phyloP scores from a whole-genome alignment of 2,888 invertebrate species.

The Yponomeuta sedellus region DNA sequence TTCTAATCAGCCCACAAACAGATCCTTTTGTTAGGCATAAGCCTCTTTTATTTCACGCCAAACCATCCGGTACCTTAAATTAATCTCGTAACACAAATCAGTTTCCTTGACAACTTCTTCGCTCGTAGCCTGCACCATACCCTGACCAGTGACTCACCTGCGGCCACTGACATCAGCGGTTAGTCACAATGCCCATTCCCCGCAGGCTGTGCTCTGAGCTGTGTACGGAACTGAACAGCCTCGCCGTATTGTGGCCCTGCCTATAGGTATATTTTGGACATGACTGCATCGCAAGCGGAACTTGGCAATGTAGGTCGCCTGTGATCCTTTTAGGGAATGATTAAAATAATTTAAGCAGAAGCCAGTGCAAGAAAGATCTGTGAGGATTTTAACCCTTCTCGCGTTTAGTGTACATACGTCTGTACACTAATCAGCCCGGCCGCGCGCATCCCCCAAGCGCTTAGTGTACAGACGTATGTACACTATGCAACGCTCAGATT shows the following conservation, averaged over 20 bases:
- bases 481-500: too few species aligned
- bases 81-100: too few species aligned
- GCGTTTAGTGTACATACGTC: too few species aligned
- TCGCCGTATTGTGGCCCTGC: neutral
- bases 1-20: too few species aligned
- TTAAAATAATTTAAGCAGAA: neutral
- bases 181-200: slow-evolving; percentile 22
- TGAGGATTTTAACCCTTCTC: neutral
- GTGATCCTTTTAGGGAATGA: neutral
- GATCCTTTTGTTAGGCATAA: too few species aligned
- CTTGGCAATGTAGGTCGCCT: neutral
- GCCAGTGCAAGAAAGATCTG: neutral
- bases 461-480: too few species aligned
- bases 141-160: slow-evolving; percentile 24
- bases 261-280: neutral
- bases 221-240: neutral
- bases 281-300: neutral
- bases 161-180: slow-evolving; percentile 30
- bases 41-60: too few species aligned
- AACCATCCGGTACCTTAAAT: too few species aligned
- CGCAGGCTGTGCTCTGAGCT: neutral
- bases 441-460: too few species aligned
- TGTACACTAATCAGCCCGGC: too few species aligned
- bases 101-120: neutral
- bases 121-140: slow-evolving; percentile 1